A percentile compares a stretch with the other conserved stretches of the same genome.
Conservation (phyloP, 1,140 invertebrate species). For the Sitobion miscanthi region DNA sequence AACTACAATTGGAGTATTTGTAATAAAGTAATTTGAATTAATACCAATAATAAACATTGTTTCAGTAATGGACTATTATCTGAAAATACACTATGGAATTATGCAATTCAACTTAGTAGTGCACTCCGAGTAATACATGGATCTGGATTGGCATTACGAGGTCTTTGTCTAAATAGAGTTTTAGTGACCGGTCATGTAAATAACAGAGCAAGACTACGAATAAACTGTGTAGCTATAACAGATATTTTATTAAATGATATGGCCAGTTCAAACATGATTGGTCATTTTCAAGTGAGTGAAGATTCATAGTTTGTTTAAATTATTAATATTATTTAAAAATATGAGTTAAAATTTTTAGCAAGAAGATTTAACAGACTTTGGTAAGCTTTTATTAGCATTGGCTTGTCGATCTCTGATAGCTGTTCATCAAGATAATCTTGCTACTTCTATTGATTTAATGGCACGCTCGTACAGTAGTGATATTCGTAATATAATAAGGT, state of each 20-base stretch:
- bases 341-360: slow-evolving; percentile 66
- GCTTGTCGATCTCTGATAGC: slow-evolving; percentile 89
- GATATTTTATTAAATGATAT: slow-evolving; percentile 85
- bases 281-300: slow-evolving; percentile 72
- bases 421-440: slow-evolving; percentile 83
- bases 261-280: slow-evolving; percentile 70
- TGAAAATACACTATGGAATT: slow-evolving; percentile 92
- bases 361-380: slow-evolving; percentile 90
- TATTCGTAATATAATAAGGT: slow-evolving; percentile 93
- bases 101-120: slow-evolving; percentile 95
- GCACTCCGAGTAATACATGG: slow-evolving; percentile 90
- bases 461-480: slow-evolving; percentile 88
- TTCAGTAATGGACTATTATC: slow-evolving; percentile 74
- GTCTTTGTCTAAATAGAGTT: slow-evolving; percentile 91
- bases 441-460: slow-evolving; percentile 87
- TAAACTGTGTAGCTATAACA: slow-evolving; percentile 83
- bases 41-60: slow-evolving; percentile 33
- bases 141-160: slow-evolving; percentile 73
- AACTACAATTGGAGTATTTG: background rate
- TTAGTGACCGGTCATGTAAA: slow-evolving; percentile 68
- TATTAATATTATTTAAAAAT: background rate
- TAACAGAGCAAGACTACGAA: slow-evolving; percentile 69
- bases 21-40: background rate
- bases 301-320: background rate
- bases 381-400: slow-evolving; percentile 88